Evolutionary conservation across 2,888 invertebrate species (phyloP), one percentile per base, ranked within the genome.

Genomic region (Stenolophus ochropezus): DNA sequence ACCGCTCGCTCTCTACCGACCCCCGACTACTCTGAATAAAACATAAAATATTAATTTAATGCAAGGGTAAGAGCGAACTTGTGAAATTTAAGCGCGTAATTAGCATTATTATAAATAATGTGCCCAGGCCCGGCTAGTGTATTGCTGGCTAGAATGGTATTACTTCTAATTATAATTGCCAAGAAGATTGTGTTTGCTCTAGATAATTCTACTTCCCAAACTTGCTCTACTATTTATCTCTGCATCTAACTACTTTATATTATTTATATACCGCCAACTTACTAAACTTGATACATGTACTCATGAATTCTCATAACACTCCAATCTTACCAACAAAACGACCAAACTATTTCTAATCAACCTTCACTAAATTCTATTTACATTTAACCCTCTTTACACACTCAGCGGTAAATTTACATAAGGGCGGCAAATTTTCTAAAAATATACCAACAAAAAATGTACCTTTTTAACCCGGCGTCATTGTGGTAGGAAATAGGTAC

Each of bases 11-110:
- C 56, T 8, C 21, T 16, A 53, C 11, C 11, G n/a, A 42, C 33
- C 1, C 33, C 33, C 8, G 33, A 42, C 33, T 42, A 42, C 8
- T 42, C 33, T 71, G 71, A 71, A 71, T 80, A 75, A 81, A 81
- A 81, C 81, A 81, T 81, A 81, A 81, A 81, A 81, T 81, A 81
- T 81, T 81, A 81, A 81, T 81, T 81, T 81, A 81, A 73, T 80
- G 80, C 74, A 74, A 74, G 61, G 61, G 74, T 81, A 81, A 81
- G 81, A 49, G 74, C 75, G 27, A 75, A 81, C 81, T 81, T 81
- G 61, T 75, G 81, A 81, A 81, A 81, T 81, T 81, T 81, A 81
- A 80, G 61, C 81, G 58, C 61, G 81, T 81, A 81, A 81, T 81
- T 81, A 81, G 71, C 81, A 81, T 81, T 74, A 81, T 81, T 81